Base-by-base conservation (phyloP, 2,888 invertebrate species). In the Gisinianus flammeolus region DNA sequence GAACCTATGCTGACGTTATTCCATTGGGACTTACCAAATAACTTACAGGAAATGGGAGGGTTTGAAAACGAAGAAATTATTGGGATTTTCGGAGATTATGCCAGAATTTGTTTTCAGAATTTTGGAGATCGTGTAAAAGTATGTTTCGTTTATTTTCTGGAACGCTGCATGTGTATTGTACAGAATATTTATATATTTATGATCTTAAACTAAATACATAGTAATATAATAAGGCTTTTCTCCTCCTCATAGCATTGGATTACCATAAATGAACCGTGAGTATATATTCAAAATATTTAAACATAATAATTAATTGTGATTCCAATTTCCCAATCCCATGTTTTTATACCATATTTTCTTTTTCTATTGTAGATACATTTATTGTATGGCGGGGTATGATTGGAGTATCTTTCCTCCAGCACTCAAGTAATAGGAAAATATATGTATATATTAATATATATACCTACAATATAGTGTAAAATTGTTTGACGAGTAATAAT, bases 381-480 rank as follows among this genome's bases (percentile, higher is more conserved):
- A 89, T 62, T 90, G 90, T 84, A 86, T 88, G 79, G 87, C 87
- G 81, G 90, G 89, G 1, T 91, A 91, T 83, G 90, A 90, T 0
- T 88, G 54, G 88, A 81, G 87, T 86, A n/a, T 6, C 1, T 82
- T 83, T 62, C 87, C 87, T 12, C 88, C 88, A 2, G 85, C 85
- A 2, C 79, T 86, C 24, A 87, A 89, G 81, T 88, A n/a, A n/a
- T n/a, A n/a, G n/a, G n/a, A n/a, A n/a, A n/a, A n/a, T n/a, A n/a
- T n/a, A n/a, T n/a, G n/a, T n/a, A n/a, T n/a, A n/a, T n/a, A n/a
- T n/a, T n/a, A n/a, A n/a, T n/a, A n/a, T n/a, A n/a, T n/a, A n/a
- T n/a, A n/a, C n/a, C n/a, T n/a, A n/a, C n/a, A n/a, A n/a, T n/a
- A n/a, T n/a, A n/a, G n/a, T n/a, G n/a, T n/a, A n/a, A n/a, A n/a